Base-by-base conservation (phyloP, 2,113 vertebrate species). In the Toxostoma redivivum region DNA sequence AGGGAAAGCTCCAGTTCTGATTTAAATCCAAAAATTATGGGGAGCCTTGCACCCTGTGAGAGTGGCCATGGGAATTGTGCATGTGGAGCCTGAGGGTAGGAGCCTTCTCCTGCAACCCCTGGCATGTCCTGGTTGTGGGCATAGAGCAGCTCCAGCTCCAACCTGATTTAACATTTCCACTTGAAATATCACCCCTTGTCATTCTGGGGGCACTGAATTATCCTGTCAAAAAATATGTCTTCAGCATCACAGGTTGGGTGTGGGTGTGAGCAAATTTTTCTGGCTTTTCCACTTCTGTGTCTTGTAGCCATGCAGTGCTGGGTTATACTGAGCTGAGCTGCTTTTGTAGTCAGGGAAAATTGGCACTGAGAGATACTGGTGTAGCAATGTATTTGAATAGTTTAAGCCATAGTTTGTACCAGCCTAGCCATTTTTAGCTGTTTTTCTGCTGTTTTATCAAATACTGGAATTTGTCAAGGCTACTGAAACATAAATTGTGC, bases 41-140 rank as follows among this genome's bases (percentile, higher is more conserved):
- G 4, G 31, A 54, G 30, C 28, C 31, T 81, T 47, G 45, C 70
- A 11, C n/a, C 10, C 24, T 4, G 7, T 33, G 47, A 28, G 4
- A 16, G 24, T 28, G 44, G 9, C 37, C 17, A 0, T 0, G 2
- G 60, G 24, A 47, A n/a, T 31, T 37, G 18, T 69, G 78, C 18
- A 12, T 0, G 0, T 8, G 25, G 23, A 67, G 31, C 2, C 48
- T 3, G 21, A 61, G 51, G 57, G 30, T 4, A 3, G 33, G n/a
- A 60, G 25, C 23, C 25, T n/a, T 66, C 44, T 6, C 11, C 24
- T 3, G 3, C 17, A 33, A 0, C 18, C n/a, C 37, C 13, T 0
- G 0, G 11, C 33, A 15, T 51, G 20, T 14, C 45, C 33, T 54
- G 40, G 20, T 3, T 66, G 27, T 56, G 16, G 18, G 2, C 42